These are phyloP conservation scores for Scaptomyza graminum DNA, from an alignment of 1,140 invertebrate genomes.

Conservation along the genomic window DNA sequence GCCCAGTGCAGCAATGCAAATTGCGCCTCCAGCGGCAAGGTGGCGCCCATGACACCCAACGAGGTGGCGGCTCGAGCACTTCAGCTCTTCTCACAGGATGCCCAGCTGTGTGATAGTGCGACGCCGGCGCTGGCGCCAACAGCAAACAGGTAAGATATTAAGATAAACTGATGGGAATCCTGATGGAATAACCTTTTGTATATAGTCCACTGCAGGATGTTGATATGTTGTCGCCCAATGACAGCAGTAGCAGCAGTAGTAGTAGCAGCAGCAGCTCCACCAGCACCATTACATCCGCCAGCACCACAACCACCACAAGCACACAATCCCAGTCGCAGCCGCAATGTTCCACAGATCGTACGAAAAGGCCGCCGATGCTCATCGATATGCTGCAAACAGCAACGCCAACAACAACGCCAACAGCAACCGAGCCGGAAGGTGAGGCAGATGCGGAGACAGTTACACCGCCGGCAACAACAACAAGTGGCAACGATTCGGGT, in stretches of 20 bases:
- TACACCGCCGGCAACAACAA: slow-evolving; percentile 4
- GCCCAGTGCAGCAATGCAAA: slow-evolving; percentile 91
- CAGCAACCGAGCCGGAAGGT: not conserved
- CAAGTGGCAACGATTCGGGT: slow-evolving; percentile 31
- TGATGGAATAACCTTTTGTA: not conserved
- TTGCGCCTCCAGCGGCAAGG: slow-evolving; percentile 95
- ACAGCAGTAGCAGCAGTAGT: slow-evolving; percentile 57
- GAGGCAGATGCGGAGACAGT: not conserved
- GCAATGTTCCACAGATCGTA: slow-evolving; percentile 7
- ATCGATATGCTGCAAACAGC: slow-evolving; percentile 26
- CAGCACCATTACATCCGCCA: slow-evolving; percentile 61
- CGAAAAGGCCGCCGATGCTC: slow-evolving; percentile 9
- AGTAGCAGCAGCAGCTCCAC: slow-evolving; percentile 57
- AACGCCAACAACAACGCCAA: not conserved
- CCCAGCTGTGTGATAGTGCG: slow-evolving; percentile 89
- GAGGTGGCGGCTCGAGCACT: slow-evolving; percentile 94
- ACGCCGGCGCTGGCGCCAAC: slow-evolving; percentile 15
- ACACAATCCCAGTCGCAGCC: slow-evolving; percentile 51
- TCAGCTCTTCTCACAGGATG: slow-evolving; percentile 93
- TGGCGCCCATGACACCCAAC: slow-evolving; percentile 92
- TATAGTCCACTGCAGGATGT: slow-evolving; percentile 60
- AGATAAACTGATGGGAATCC: too few species aligned
- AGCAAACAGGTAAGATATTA: slow-evolving; percentile 31
- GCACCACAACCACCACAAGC: slow-evolving; percentile 67
- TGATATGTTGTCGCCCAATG: slow-evolving; percentile 72